These are phyloP conservation scores for Megalops atlanticus DNA, from an alignment of 2,113 vertebrate species.

Conservation along the genomic window DNA sequence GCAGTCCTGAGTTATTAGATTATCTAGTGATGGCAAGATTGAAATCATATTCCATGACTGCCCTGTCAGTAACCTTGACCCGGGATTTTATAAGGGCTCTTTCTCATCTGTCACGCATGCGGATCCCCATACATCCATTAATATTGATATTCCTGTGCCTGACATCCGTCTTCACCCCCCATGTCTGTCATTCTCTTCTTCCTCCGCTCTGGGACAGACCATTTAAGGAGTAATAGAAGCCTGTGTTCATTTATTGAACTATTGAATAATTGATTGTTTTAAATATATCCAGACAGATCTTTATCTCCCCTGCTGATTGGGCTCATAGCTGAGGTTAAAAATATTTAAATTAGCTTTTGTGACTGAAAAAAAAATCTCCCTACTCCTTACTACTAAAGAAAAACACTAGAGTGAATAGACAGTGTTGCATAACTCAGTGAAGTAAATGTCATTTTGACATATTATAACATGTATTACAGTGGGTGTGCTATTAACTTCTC, in stretches of 20 bases:
- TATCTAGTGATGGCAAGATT: constrained; percentile 18
- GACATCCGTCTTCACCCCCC: constrained; percentile 34
- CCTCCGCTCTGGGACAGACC: constrained; percentile 20
- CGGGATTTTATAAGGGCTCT: constrained; percentile 27
- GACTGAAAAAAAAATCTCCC: constrained; percentile 31
- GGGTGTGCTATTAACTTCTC: constrained; percentile 28
- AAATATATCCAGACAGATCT: constrained; percentile 33
- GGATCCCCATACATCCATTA: constrained; percentile 52
- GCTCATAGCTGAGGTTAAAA: constrained; percentile 48
- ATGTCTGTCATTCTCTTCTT: neutral
- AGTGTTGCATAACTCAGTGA: constrained; percentile 21
- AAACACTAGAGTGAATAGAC: neutral
- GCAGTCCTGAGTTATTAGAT: constrained; percentile 3
- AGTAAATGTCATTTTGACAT: constrained; percentile 35
- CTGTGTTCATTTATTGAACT: constrained; percentile 53
- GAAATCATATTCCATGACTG: constrained; percentile 39
- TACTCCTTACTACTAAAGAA: neutral
- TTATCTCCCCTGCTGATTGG: constrained; percentile 46
- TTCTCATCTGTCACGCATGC: constrained; percentile 22
- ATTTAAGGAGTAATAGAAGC: constrained; percentile 51
- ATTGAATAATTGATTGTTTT: constrained; percentile 59
- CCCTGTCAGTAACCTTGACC: constrained; percentile 48
- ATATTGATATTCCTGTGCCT: constrained; percentile 61
- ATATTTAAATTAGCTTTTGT: constrained; percentile 39
- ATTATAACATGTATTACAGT: constrained; percentile 38